Conservation (phyloP, 2,797 vertebrate species). For the Pantherophis vulpinus region DNA sequence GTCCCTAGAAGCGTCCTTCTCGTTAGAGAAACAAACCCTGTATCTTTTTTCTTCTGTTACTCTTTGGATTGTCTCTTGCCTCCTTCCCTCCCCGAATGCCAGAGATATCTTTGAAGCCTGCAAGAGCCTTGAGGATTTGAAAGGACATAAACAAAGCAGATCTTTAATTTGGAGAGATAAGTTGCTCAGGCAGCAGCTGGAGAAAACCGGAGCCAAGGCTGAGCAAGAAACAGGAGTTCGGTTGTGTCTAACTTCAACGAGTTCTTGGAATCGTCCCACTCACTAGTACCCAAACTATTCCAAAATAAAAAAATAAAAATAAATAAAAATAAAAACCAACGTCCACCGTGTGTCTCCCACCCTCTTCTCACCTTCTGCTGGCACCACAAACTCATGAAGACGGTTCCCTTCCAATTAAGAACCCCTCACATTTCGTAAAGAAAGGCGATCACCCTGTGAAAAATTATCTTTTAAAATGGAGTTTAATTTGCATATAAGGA, state of each 20-base stretch:
- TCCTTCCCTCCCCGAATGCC: neutral
- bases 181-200: conserved; percentile 44
- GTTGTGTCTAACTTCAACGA: conserved; percentile 51
- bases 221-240: conserved; percentile 37
- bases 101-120: conserved; percentile 32
- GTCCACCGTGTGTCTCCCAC: neutral
- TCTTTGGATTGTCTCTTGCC: neutral
- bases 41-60: neutral
- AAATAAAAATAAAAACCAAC: neutral
- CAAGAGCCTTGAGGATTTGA: conserved; percentile 59
- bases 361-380: neutral
- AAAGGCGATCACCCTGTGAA: conserved; percentile 78
- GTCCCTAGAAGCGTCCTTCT: neutral
- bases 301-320: conserved; percentile 1
- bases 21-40: neutral
- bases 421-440: conserved; percentile 71
- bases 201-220: conserved; percentile 32
- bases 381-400: conserved; percentile 17
- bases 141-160: conserved; percentile 47
- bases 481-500: conserved; percentile 91
- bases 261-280: conserved; percentile 45
- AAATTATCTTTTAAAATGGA: conserved; percentile 91
- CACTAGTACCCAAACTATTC: conserved; percentile 29
- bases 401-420: conserved; percentile 57
- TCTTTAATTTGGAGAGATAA: conserved; percentile 58